These are phyloP conservation scores for Ascaphus truei DNA, from an alignment of 2,113 vertebrate species.

Conservation along the genomic window DNA sequence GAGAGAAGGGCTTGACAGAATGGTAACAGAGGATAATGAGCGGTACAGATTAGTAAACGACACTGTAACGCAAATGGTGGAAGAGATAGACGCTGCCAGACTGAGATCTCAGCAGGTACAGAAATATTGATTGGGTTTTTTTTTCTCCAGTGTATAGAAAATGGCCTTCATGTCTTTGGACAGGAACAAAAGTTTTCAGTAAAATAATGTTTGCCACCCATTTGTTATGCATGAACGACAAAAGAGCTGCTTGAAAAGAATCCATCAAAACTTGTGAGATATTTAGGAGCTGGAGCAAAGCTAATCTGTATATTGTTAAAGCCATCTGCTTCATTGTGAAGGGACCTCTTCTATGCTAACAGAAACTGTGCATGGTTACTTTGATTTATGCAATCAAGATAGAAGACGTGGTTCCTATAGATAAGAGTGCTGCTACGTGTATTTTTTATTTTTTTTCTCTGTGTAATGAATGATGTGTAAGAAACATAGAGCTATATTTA, in stretches of 20 bases:
- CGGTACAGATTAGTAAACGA: constrained; percentile 77
- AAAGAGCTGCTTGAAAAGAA: constrained; percentile 37
- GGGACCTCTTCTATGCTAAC: neutral
- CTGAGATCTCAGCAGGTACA: constrained; percentile 89
- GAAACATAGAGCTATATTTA: too few relatives aligned
- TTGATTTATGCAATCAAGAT: too few relatives aligned
- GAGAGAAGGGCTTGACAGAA: constrained; percentile 84
- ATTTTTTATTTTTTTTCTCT: too few relatives aligned
- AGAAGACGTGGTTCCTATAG: neutral
- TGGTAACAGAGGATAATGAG: constrained; percentile 83
- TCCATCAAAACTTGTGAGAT: constrained; percentile 13
- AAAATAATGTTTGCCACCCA: constrained; percentile 3
- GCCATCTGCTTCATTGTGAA: constrained; percentile 34
- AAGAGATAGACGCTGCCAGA: constrained; percentile 84
- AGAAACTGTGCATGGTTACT: neutral
- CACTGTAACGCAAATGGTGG: constrained; percentile 74
- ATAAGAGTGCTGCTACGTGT: too few relatives aligned
- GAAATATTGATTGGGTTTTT: neutral
- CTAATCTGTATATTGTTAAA: constrained; percentile 33
- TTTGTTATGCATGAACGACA: constrained; percentile 25
- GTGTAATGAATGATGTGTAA: too few relatives aligned
- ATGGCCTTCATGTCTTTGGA: neutral
- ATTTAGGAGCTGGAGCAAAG: constrained; percentile 24
- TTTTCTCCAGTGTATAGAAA: neutral
- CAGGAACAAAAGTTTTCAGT: constrained; percentile 17